A percentile compares a stretch with the other conserved stretches of the same genome.
These are phyloP conservation scores for Myrmophylax atrothorax DNA, from an alignment of 2,113 vertebrate genomes.

Conservation along the genomic window DNA sequence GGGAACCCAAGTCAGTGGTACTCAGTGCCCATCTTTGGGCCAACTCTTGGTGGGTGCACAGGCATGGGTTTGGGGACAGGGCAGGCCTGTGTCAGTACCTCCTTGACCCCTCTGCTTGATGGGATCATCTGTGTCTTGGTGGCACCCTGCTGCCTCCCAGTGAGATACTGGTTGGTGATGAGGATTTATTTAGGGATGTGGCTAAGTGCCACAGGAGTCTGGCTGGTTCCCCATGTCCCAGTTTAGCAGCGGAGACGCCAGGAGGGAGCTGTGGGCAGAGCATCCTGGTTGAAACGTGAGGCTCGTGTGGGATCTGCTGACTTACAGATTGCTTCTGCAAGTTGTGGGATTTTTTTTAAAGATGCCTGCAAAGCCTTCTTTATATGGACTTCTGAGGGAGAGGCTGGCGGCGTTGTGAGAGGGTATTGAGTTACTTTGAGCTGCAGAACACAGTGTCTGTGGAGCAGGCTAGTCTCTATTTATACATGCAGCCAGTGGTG, in stretches of 20 bases:
- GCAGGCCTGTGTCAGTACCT: rapidly evolving
- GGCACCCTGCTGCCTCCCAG: background rate
- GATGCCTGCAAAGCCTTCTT: background rate
- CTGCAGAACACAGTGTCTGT: background rate
- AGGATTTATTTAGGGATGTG: background rate
- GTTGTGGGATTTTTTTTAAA: background rate
- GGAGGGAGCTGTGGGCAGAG: constrained; percentile 3
- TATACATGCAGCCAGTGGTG: background rate
- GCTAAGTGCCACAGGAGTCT: background rate
- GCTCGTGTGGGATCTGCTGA: background rate
- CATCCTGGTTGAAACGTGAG: background rate
- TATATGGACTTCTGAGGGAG: background rate
- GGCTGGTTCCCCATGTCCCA: background rate
- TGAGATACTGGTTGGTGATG: background rate
- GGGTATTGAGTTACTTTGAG: constrained; percentile 5
- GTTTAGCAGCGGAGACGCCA: background rate
- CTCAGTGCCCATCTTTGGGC: background rate
- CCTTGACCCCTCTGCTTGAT: rapidly evolving
- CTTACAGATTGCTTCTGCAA: background rate
- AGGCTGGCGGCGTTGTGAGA: background rate
- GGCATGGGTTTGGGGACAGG: background rate
- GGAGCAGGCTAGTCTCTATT: background rate
- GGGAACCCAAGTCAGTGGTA: rapidly evolving
- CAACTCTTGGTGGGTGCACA: background rate
- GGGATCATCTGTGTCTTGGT: rapidly evolving